Evolutionary conservation across 1,140 invertebrate genomes (phyloP).

Genomic region (Diabrotica undecimpunctata): DNA sequence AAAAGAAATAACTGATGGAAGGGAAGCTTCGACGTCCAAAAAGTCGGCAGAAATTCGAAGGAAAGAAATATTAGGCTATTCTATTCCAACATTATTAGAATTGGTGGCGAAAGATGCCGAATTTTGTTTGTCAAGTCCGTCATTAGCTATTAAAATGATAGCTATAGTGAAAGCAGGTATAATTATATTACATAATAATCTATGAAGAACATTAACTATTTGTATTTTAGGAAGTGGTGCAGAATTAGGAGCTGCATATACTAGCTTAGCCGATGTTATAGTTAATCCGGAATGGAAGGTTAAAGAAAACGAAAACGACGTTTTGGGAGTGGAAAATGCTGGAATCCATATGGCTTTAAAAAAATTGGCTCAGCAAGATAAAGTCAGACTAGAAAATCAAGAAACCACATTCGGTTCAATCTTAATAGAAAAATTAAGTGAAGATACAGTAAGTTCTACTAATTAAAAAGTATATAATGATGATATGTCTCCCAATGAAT

Average conservation of each 20-base stretch:
- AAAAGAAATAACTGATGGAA: slow-evolving; percentile 67
- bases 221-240: slow-evolving; percentile 28
- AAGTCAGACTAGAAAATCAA: slow-evolving; percentile 43
- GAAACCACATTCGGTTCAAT: slow-evolving; percentile 49
- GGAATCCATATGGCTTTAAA: slow-evolving; percentile 78
- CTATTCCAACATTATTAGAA: slow-evolving; percentile 61
- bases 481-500: no score
- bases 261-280: slow-evolving; percentile 50
- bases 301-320: slow-evolving; percentile 48
- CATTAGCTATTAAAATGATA: slow-evolving; percentile 65
- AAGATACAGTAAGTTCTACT: slow-evolving; percentile 58
- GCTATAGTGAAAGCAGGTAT: slow-evolving; percentile 64
- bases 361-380: slow-evolving; percentile 70
- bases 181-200: background rate
- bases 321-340: slow-evolving; percentile 69
- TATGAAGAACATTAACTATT: background rate
- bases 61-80: slow-evolving; percentile 68
- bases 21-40: slow-evolving; percentile 70
- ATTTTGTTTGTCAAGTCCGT: slow-evolving; percentile 67
- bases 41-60: slow-evolving; percentile 70
- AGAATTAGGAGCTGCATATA: slow-evolving; percentile 43
- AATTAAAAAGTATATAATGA: background rate
- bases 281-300: slow-evolving; percentile 48
- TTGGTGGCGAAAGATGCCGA: slow-evolving; percentile 58
- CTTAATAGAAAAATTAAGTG: slow-evolving; percentile 48